Evolutionary conservation across 2,113 vertebrate genomes (phyloP), one percentile per base, ranked within the genome.

Genomic region (Diadophis punctatus): DNA sequence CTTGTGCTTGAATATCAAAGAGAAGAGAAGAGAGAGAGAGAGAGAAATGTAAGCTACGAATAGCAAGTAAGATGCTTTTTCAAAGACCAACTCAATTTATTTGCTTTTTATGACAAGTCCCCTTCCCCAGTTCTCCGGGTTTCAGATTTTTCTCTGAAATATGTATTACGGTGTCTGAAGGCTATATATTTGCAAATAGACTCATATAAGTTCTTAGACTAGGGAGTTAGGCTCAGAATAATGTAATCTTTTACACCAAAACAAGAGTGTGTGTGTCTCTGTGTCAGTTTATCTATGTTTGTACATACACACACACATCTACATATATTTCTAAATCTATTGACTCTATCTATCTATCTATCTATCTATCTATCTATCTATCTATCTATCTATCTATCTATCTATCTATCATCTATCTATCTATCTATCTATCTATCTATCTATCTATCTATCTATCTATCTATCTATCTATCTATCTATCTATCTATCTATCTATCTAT

Each of bases 161-260:
- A 94, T 7, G 68, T 92, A 94, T 95, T 94, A 91, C 55, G 93
- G 43, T 93, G 3, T 84, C 68, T 92, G 94, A 94, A 91, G 93
- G 84, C 91, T 89, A 91, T 93, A 91, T 93, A 95, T 58, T 95
- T 94, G 87, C 94, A 96, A 96, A 52, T 94, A 94, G 92, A 92
- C 52, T 95, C 52, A 94, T 94, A 96, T 93, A 97, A 94, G 86
- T 91, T 94, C 94, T 94, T 1, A 74, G 60, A 94, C 88, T 94
- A 91, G 94, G 96, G 96, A 86, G 30, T 94, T 60, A 93, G 96
- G 96, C 46, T 91, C 87, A 94, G 91, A 87, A 88, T 95, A 95
- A 97, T 94, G 96, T 94, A 96, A 95, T 96, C 96, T 95, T 93
- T 93, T 80, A 87, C 95, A 96, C 93, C 8, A 95, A 93, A 96